Conservation (phyloP, 2,113 vertebrate species). For the Sinocyclocheilus grahami region DNA sequence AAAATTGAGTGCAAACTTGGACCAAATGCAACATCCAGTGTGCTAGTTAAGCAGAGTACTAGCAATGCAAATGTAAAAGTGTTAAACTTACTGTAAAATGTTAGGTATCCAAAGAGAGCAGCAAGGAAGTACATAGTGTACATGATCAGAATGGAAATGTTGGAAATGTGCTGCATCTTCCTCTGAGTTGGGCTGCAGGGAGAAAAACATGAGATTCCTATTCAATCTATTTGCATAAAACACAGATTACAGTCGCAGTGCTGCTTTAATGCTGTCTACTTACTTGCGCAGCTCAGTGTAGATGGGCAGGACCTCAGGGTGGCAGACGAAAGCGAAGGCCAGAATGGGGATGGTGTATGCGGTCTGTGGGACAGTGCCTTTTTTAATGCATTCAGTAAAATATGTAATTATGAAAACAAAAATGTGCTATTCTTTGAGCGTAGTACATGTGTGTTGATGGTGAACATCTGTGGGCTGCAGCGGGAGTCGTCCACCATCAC, state of each 20-base stretch:
- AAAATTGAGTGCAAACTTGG: neutral
- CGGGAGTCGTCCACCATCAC: constrained; percentile 64
- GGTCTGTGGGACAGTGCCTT: constrained; percentile 74
- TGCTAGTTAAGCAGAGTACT: neutral
- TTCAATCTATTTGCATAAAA: neutral
- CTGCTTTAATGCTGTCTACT: constrained; percentile 64
- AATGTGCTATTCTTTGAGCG: neutral
- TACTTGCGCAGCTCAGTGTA: constrained; percentile 96
- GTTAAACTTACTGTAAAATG: constrained; percentile 89
- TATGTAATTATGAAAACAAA: neutral
- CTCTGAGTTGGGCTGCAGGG: constrained; percentile 84
- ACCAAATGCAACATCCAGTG: neutral
- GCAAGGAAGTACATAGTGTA: constrained; percentile 98
- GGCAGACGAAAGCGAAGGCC: constrained; percentile 97
- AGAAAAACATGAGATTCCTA: constrained; percentile 9
- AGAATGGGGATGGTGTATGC: constrained; percentile 97
- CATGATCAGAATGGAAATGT: constrained; percentile 94
- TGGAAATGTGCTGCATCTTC: constrained; percentile 95
- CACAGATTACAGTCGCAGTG: neutral
- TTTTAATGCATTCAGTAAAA: neutral
- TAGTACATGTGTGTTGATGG: constrained; percentile 89
- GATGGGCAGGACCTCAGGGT: constrained; percentile 96
- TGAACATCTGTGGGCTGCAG: constrained; percentile 85
- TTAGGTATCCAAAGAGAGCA: constrained; percentile 97
- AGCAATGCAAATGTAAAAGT: neutral